Percentiles rank a stretch among this genome's conserved stretches.
Conservation (phyloP, 2,797 vertebrate genomes). For the Anguilla marmorata region DNA sequence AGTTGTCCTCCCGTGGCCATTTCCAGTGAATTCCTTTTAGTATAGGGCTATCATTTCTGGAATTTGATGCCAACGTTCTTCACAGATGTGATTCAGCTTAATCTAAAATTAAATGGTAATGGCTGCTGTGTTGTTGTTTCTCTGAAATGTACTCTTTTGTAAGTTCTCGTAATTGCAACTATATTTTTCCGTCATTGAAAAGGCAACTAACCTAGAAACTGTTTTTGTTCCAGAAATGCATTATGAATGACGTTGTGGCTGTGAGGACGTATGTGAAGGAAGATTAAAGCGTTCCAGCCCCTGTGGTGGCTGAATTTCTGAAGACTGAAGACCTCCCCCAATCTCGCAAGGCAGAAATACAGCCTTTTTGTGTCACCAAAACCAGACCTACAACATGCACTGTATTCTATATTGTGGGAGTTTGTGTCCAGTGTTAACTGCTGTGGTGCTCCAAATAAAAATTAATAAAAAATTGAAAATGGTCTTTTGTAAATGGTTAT, state of each 20-base stretch:
- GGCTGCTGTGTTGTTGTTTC: not conserved
- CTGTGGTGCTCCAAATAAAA: slow-evolving; percentile 64
- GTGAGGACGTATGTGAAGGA: slow-evolving; percentile 82
- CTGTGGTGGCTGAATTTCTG: slow-evolving; percentile 22
- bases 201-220: not conserved
- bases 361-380: slow-evolving; percentile 50
- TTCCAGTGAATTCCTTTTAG: not conserved
- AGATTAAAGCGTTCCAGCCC: slow-evolving; percentile 62
- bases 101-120: not conserved
- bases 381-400: slow-evolving; percentile 45
- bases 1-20: no score
- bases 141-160: not conserved
- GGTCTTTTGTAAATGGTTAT: not conserved
- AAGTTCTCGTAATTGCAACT: not conserved
- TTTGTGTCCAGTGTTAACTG: slow-evolving; percentile 59
- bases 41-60: not conserved
- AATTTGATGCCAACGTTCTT: not conserved
- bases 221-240: slow-evolving; percentile 75
- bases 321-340: slow-evolving; percentile 39
- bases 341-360: slow-evolving; percentile 45
- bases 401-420: slow-evolving; percentile 59
- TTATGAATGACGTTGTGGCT: slow-evolving; percentile 80
- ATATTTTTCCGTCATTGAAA: not conserved
- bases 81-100: not conserved
- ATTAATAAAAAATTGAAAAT: not conserved